Percentiles rank a stretch among this genome's conserved stretches.
phyloP scores from a whole-genome alignment of 53 echinoderm and acorn worm species.

The Stichopus horrens region DNA sequence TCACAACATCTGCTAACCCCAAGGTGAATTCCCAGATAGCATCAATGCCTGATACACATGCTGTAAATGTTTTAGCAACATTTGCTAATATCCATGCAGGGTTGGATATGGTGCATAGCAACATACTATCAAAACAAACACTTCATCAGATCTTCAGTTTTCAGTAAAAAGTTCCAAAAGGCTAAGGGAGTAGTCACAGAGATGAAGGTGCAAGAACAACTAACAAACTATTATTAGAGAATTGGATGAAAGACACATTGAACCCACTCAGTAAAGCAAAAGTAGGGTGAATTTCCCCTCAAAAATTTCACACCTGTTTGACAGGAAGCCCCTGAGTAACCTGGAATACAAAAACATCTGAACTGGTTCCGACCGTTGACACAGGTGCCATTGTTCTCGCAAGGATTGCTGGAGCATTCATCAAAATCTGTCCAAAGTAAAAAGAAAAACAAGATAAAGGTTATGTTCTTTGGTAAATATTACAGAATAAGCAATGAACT shows the following conservation, averaged over 20 bases:
- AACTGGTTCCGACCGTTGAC: conserved; percentile 56
- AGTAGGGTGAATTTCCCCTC: not conserved
- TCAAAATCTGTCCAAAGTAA: conserved; percentile 59
- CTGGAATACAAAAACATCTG: conserved; percentile 64
- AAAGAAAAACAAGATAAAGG: not conserved
- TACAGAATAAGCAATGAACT: too few species aligned
- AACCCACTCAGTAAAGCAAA: not conserved
- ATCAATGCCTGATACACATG: too few species aligned
- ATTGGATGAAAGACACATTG: not conserved
- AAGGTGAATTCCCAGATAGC: too few species aligned
- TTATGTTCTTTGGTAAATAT: too few species aligned
- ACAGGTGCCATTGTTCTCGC: conserved; percentile 68
- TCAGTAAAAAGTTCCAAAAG: too few species aligned
- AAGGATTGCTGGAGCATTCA: conserved; percentile 74
- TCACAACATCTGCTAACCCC: too few species aligned
- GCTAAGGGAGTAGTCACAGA: not conserved
- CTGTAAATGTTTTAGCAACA: too few species aligned
- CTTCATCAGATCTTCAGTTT: too few species aligned
- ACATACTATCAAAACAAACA: too few species aligned
- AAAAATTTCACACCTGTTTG: conserved; percentile 53
- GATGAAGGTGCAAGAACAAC: not conserved
- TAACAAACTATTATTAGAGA: not conserved
- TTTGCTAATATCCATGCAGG: too few species aligned
- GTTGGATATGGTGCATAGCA: too few species aligned
- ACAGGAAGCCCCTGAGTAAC: conserved; percentile 65